These are phyloP conservation scores for Ovis aries DNA, from an alignment of 2,113 vertebrate genomes.

Conservation along the genomic window DNA sequence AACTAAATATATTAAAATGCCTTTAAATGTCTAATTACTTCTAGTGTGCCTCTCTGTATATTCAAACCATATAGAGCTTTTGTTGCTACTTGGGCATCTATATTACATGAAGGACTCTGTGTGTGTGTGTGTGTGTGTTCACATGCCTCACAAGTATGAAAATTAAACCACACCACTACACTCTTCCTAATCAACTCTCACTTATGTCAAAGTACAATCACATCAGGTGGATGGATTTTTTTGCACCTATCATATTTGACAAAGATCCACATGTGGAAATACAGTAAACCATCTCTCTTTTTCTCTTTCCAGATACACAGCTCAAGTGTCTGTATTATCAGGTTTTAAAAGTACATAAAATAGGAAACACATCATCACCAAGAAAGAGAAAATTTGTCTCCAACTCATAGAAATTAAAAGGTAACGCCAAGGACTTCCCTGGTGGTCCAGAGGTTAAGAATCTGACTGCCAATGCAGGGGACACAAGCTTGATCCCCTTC, in stretches of 20 bases:
- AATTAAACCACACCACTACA: background rate
- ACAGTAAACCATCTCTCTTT: background rate
- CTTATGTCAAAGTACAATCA: background rate
- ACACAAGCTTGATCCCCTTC: background rate
- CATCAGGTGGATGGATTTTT: background rate
- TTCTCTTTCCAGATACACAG: background rate
- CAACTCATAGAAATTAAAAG: background rate
- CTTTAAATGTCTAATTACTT: background rate
- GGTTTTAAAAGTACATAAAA: background rate
- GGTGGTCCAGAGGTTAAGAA: background rate
- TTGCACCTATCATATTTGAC: background rate
- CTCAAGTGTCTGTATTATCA: background rate
- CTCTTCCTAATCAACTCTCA: background rate
- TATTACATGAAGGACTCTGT: fast-evolving
- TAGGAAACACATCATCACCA: background rate
- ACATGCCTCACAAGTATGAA: background rate
- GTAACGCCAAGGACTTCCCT: background rate
- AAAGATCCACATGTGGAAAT: background rate
- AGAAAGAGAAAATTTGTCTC: background rate
- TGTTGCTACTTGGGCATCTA: background rate
- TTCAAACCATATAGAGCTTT: background rate
- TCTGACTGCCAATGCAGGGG: background rate
- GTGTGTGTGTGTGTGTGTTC: background rate
- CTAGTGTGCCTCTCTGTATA: background rate
- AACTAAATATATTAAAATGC: background rate